Percentiles rank a stretch among this genome's conserved stretches.
Conservation (phyloP, 2,888 invertebrate species). For the Coenonympha arcania region DNA sequence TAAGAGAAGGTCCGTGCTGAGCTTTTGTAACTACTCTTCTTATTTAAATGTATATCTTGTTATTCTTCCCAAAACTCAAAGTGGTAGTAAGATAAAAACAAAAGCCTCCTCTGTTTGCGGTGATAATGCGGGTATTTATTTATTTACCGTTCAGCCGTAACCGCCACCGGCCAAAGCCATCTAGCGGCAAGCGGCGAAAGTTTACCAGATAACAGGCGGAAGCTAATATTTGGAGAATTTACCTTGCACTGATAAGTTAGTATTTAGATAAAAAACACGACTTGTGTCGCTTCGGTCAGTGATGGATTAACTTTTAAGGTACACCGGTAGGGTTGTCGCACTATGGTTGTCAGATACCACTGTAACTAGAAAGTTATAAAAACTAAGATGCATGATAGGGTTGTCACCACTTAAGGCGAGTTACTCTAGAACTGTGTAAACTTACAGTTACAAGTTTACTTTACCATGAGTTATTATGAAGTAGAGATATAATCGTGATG, state of each 20-base stretch:
- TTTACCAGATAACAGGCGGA: conserved; percentile 41
- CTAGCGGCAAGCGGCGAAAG: conserved; percentile 8
- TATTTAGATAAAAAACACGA: conserved; percentile 28
- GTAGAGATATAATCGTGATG: too few relatives aligned
- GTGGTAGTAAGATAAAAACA: conserved; percentile 13
- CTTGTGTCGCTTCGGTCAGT: conserved; percentile 24
- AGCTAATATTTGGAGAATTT: conserved; percentile 66
- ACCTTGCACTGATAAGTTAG: conserved; percentile 31
- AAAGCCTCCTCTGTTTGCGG: conserved; percentile 20
- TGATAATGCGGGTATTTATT: conserved; percentile 22
- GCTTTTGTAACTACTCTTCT: too few relatives aligned
- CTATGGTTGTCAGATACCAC: not conserved
- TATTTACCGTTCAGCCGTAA: too few relatives aligned
- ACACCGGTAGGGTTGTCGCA: not conserved
- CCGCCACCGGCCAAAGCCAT: conserved; percentile 21
- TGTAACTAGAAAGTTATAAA: not conserved
- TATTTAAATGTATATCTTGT: too few relatives aligned
- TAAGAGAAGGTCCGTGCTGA: too few relatives aligned
- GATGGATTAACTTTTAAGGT: conserved; percentile 16
- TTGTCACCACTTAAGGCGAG: not conserved
- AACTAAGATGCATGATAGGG: too few relatives aligned
- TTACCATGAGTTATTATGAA: too few relatives aligned
- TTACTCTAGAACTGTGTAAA: too few relatives aligned
- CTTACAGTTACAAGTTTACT: too few relatives aligned
- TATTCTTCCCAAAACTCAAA: not conserved